Evolutionary conservation across 2,113 vertebrate genomes (phyloP), one percentile per base, ranked within the genome.

Genomic region (Elachura formosa): DNA sequence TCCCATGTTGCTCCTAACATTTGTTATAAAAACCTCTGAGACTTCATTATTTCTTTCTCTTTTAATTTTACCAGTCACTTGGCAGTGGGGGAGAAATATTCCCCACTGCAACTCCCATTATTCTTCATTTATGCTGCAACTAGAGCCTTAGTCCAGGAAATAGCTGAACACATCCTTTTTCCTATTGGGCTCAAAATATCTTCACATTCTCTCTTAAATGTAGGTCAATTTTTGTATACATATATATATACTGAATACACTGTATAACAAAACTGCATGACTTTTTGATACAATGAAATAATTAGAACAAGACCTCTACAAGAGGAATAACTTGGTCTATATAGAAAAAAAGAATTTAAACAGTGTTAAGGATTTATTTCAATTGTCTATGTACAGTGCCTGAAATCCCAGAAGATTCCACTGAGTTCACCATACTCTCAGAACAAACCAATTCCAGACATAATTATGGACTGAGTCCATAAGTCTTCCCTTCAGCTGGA

Each of bases 401-500:
- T 87, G 67, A 93, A 89, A 84, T 91, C 62, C 41, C 84, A 85
- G 52, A 9, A 89, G 77, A 90, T 36, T 90, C 61, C 46, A 49
- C 20, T 24, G 68, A 77, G 38, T 51, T 80, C 51, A 83, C 55
- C 26, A 51, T 38, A 29, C 6, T 87, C 84, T 78, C 45, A 78
- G 61, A 92, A 74, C 63, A 93, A 81, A 84, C 74, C 2, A 15
- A 38, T 88, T 86, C n/a, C 43, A 71, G 46, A 68, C 28, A 74
- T 86, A 93, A 93, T 89, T 81, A 84, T 55, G 23, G 29, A 72
- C 45, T 22, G 31, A 67, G 19, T 79, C 52, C 48, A 75, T 68
- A 89, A 58, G 15, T 87, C 59, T 90, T 92, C 59, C 59, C 55
- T 92, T 95, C 83, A 95, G 40, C 52, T 64, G 89, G 66, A 56